These are phyloP conservation scores for Sesamia inferens DNA, from an alignment of 2,888 invertebrate species.

Conservation along the genomic window DNA sequence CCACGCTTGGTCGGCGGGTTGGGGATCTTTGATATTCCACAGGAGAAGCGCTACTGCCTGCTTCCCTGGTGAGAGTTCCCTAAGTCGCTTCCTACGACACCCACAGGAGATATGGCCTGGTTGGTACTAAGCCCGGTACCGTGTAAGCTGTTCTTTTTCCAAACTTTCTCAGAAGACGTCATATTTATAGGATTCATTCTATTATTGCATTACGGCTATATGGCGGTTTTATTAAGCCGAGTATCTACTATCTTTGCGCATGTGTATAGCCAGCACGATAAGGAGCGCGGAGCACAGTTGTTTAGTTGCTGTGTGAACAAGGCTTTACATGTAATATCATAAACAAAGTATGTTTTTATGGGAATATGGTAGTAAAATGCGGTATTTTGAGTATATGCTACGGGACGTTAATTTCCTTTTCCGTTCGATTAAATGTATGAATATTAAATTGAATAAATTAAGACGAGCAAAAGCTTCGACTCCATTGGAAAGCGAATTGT, in stretches of 20 bases:
- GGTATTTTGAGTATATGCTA: conserved; percentile 1
- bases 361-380: conserved; percentile 13
- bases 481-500: conserved; percentile 1
- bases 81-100: too few relatives aligned
- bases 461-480: background rate
- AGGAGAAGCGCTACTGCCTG: too few relatives aligned
- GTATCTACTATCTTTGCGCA: conserved; percentile 3
- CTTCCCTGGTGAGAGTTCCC: too few relatives aligned
- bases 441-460: background rate
- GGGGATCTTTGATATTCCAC: too few relatives aligned
- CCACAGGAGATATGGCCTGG: too few relatives aligned
- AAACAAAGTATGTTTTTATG: conserved; percentile 35
- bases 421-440: background rate
- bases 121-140: too few relatives aligned
- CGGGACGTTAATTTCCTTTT: conserved; percentile 3
- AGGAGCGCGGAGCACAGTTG: background rate
- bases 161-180: conserved; percentile 10
- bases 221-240: conserved; percentile 19
- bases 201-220: conserved; percentile 27
- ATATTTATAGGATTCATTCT: conserved; percentile 5
- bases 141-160: too few relatives aligned
- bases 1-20: too few relatives aligned
- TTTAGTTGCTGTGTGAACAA: background rate
- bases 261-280: background rate
- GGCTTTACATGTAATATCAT: conserved; percentile 36